Percentiles rank a stretch among this genome's conserved stretches.
These are phyloP conservation scores for Ariolimax columbianus DNA, from an alignment of 2,888 invertebrate species.

Conservation along the genomic window DNA sequence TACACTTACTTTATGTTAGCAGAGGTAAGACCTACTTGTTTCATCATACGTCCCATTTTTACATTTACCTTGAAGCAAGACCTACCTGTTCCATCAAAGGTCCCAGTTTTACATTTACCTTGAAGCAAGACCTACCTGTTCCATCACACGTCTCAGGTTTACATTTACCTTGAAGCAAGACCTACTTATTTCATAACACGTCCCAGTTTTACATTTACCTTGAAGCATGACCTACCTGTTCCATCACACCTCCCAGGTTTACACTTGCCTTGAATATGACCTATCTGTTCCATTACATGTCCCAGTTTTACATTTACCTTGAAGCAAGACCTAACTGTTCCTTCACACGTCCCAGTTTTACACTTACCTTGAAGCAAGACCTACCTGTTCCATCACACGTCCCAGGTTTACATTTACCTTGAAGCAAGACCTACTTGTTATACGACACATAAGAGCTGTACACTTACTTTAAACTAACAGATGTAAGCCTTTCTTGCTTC, in stretches of 20 bases:
- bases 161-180: neutral
- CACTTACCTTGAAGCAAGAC: neutral
- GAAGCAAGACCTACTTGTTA: neutral
- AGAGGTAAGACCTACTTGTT: neutral
- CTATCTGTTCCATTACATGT: too few relatives aligned
- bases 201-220: neutral
- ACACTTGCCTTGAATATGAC: neutral
- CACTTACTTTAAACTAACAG: neutral
- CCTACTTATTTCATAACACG: neutral
- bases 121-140: neutral
- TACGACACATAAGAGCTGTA: too few relatives aligned
- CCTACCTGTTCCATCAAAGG: neutral
- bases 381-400: neutral
- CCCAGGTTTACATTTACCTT: neutral
- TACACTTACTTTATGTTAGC: conserved; percentile 1
- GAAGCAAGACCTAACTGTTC: neutral
- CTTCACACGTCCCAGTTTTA: too few relatives aligned
- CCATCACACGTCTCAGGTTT: too few relatives aligned
- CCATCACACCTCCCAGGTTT: too few relatives aligned
- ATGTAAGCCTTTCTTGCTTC: neutral
- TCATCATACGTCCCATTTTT: too few relatives aligned
- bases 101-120: neutral
- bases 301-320: neutral
- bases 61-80: neutral
- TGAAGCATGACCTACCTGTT: neutral